Evolutionary conservation across 2,113 vertebrate species (phyloP).

Genomic region (Gallinago media): DNA sequence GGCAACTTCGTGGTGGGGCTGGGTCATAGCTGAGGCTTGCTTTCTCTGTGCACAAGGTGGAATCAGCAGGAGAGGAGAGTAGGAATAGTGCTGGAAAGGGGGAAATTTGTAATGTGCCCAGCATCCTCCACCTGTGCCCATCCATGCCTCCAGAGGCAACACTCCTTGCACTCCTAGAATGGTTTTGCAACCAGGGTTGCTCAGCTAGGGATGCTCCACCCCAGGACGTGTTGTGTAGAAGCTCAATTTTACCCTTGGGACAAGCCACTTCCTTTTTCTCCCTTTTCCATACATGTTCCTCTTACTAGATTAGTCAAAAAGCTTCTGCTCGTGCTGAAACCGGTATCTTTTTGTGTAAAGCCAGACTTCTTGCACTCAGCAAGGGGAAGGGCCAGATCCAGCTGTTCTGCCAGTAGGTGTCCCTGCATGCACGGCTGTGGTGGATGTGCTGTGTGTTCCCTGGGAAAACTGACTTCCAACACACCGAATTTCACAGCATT

Average conservation of each 20-base stretch:
- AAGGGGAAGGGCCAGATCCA: not conserved
- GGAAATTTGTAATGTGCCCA: not conserved
- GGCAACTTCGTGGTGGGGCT: not conserved
- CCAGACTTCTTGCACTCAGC: not conserved
- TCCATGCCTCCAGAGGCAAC: not conserved
- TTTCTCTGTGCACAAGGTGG: not conserved
- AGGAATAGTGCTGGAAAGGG: not conserved
- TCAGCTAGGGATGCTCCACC: not conserved
- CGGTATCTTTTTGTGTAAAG: not conserved
- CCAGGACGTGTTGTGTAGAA: not conserved
- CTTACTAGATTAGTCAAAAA: not conserved
- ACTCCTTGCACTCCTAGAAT: accelerated
- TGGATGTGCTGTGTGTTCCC: not conserved
- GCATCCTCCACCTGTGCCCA: too few relatives aligned
- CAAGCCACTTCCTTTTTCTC: not conserved
- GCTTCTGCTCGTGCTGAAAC: not conserved
- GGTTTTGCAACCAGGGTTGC: not conserved
- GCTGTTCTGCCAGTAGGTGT: slow-evolving; percentile 37
- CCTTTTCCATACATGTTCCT: not conserved
- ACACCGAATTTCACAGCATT: not conserved
- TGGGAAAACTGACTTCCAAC: not conserved
- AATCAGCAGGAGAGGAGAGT: not conserved
- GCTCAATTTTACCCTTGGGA: not conserved
- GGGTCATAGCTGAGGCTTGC: not conserved
- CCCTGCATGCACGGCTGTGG: not conserved